These are phyloP conservation scores for Podabrus alpinus DNA, from an alignment of 2,888 invertebrate species.

Conservation along the genomic window DNA sequence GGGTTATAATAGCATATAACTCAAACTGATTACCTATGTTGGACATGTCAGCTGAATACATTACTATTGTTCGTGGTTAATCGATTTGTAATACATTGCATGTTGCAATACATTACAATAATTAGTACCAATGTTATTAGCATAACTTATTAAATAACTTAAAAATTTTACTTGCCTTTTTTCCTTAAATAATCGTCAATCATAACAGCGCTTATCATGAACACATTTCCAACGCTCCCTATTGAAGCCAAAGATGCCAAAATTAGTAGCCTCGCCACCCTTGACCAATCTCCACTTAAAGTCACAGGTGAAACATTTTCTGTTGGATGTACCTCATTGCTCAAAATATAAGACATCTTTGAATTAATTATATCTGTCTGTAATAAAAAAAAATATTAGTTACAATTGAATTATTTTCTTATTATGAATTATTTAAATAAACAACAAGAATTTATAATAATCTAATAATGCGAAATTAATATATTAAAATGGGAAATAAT, in stretches of 20 bases:
- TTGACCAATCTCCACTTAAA: constrained; percentile 69
- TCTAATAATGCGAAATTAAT: too few relatives aligned
- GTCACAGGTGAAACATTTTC: constrained; percentile 67
- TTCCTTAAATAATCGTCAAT: constrained; percentile 72
- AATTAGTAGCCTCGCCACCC: constrained; percentile 67
- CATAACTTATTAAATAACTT: neutral
- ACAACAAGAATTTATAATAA: too few relatives aligned
- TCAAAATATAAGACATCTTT: constrained; percentile 36
- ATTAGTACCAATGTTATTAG: neutral
- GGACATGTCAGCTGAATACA: neutral
- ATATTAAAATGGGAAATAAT: too few relatives aligned
- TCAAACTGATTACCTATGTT: neutral
- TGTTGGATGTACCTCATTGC: constrained; percentile 31
- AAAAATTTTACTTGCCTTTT: constrained; percentile 58
- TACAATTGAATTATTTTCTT: neutral
- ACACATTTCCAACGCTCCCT: constrained; percentile 75
- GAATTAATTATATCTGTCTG: neutral
- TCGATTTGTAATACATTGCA: neutral
- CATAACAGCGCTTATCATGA: constrained; percentile 75
- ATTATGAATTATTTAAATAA: neutral
- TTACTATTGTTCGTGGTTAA: neutral
- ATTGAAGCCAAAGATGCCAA: constrained; percentile 67
- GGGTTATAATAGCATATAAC: neutral
- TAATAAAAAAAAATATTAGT: neutral
- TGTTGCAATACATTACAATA: neutral